Evolutionary conservation across 2,113 vertebrate species (phyloP).

Genomic region (Fregata magnificens): DNA sequence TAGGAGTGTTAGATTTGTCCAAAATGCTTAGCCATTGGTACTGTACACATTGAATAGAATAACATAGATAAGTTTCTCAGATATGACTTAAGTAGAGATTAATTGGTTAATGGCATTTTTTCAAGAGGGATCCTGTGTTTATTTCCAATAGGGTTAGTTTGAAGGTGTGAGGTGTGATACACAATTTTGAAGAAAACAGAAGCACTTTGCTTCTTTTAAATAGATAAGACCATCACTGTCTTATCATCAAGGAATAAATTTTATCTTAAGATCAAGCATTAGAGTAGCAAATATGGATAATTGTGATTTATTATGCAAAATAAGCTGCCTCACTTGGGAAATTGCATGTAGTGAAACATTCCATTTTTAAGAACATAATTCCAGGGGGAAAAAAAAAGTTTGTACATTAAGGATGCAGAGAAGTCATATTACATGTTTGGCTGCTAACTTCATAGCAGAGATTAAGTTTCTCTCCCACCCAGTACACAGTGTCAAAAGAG

Average conservation of each 20-base stretch:
- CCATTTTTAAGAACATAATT: not conserved
- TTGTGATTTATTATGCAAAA: not conserved
- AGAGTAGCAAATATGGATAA: not conserved
- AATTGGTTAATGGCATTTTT: not conserved
- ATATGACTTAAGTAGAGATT: not conserved
- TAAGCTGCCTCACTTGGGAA: not conserved
- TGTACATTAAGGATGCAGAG: not conserved
- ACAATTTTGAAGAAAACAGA: not conserved
- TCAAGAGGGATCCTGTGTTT: not conserved
- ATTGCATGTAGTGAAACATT: fast-evolving
- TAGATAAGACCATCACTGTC: not conserved
- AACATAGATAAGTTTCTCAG: not conserved
- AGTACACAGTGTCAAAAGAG: not conserved
- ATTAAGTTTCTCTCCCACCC: not conserved
- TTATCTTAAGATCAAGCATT: not conserved
- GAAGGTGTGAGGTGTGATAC: not conserved
- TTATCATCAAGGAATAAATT: not conserved
- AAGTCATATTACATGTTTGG: not conserved
- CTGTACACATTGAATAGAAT: not conserved
- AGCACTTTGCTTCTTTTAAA: not conserved
- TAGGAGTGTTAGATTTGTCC: not conserved
- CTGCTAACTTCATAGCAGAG: not conserved
- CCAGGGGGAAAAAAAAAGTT: fast-evolving
- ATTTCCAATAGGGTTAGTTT: not conserved
- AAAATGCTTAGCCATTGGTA: not conserved